These are phyloP conservation scores for Sebastes trivittatus DNA, from an alignment of 2,797 vertebrate genomes.

Conservation along the genomic window DNA sequence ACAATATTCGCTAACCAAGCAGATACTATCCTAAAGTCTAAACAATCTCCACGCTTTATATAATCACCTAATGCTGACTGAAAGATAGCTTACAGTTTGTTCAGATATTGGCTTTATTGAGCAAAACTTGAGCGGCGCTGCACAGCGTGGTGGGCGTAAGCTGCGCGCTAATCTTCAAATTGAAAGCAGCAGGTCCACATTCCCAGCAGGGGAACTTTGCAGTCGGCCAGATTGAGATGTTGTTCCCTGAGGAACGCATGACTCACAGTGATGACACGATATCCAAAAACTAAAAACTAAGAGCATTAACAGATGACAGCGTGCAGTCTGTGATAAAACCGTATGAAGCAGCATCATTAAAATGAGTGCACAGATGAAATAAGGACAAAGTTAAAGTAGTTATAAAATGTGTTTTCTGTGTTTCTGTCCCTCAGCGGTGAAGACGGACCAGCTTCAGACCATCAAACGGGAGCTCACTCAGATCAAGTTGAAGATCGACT, in stretches of 20 bases:
- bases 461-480: conserved; percentile 99
- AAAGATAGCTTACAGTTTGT: not conserved
- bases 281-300: conserved; percentile 6
- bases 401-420: conserved; percentile 12
- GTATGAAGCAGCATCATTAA: not conserved
- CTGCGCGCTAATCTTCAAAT: conserved; percentile 60
- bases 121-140: conserved; percentile 30
- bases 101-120: conserved; percentile 24
- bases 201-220: conserved; percentile 39
- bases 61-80: not conserved
- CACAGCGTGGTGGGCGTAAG: conserved; percentile 57
- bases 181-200: conserved; percentile 66
- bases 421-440: conserved; percentile 86
- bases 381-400: not conserved
- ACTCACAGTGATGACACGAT: conserved; percentile 34
- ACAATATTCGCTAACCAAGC: not conserved
- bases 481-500: conserved; percentile 99
- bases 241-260: conserved; percentile 36
- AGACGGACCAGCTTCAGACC: conserved; percentile 96
- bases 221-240: conserved; percentile 42
- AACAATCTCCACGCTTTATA: not conserved
- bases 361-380: not conserved
- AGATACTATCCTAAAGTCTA: not conserved
- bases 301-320: conserved; percentile 33
- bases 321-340: conserved; percentile 13